Evolutionary conservation across 2,113 vertebrate genomes (phyloP).

Genomic region (Chloropsis cyanopogon): DNA sequence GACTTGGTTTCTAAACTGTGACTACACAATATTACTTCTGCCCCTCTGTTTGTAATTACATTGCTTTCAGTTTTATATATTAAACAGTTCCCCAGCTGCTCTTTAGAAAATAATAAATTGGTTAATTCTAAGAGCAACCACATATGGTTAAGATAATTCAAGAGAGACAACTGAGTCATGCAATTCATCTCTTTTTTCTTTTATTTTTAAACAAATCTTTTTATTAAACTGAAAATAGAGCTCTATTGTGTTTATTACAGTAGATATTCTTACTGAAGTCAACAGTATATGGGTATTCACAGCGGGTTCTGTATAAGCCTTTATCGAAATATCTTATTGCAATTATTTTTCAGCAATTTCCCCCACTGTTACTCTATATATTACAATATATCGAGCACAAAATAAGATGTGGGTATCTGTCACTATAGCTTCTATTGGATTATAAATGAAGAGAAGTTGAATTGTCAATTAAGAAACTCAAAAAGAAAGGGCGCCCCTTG

Average conservation of each 20-base stretch:
- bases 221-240: slow-evolving; percentile 47
- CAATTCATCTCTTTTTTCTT: neutral
- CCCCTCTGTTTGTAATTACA: slow-evolving; percentile 44
- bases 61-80: slow-evolving; percentile 28
- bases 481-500: neutral
- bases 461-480: neutral
- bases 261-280: slow-evolving; percentile 23
- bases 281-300: slow-evolving; percentile 30
- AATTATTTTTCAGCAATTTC: slow-evolving; percentile 49
- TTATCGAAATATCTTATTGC: slow-evolving; percentile 18
- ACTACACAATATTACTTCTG: slow-evolving; percentile 26
- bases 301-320: neutral
- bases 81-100: slow-evolving; percentile 46
- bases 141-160: slow-evolving; percentile 55
- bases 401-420: neutral
- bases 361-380: neutral
- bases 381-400: neutral
- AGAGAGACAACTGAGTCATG: slow-evolving; percentile 13
- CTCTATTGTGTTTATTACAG: slow-evolving; percentile 21
- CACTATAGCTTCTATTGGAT: neutral
- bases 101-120: slow-evolving; percentile 67
- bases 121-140: slow-evolving; percentile 62
- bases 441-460: neutral
- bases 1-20: slow-evolving; percentile 29
- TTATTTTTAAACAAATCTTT: slow-evolving; percentile 13